Percentiles rank a stretch among this genome's conserved stretches.
phyloP scores from a whole-genome alignment of 1,140 invertebrate species.

The Mesaphorura yosii region DNA sequence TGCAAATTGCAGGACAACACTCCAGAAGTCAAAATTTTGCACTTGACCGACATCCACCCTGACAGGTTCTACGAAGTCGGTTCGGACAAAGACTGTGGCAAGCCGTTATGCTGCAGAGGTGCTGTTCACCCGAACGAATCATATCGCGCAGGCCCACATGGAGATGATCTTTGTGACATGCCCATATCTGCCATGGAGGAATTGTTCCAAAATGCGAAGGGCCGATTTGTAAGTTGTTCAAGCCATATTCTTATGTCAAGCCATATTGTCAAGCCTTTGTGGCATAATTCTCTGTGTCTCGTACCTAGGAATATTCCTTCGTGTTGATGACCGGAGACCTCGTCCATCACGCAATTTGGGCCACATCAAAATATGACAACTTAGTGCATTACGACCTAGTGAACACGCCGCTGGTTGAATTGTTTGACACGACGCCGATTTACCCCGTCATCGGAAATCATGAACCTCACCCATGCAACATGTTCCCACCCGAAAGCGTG shows the following conservation, averaged over 20 bases:
- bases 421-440: conserved; percentile 32
- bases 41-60: conserved; percentile 42
- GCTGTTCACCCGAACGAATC: conserved; percentile 22
- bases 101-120: conserved; percentile 40
- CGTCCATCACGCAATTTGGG: background rate
- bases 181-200: conserved; percentile 37
- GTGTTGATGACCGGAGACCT: background rate
- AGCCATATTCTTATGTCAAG: too few relatives aligned
- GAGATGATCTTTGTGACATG: conserved; percentile 39
- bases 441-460: conserved; percentile 52
- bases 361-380: background rate
- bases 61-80: conserved; percentile 42
- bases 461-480: conserved; percentile 47
- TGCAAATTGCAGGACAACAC: background rate
- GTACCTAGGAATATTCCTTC: too few relatives aligned
- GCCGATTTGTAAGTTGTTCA: background rate
- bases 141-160: conserved; percentile 38
- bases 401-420: background rate
- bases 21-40: conserved; percentile 37
- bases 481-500: conserved; percentile 33
- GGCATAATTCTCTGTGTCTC: too few relatives aligned
- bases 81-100: conserved; percentile 37
- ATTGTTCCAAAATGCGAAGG: conserved; percentile 34
- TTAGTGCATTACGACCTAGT: background rate
- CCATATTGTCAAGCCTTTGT: too few relatives aligned